A percentile compares a stretch with the other conserved stretches of the same genome.
These are phyloP conservation scores for Bradysia coprophila DNA, from an alignment of 1,140 invertebrate genomes.

Conservation along the genomic window DNA sequence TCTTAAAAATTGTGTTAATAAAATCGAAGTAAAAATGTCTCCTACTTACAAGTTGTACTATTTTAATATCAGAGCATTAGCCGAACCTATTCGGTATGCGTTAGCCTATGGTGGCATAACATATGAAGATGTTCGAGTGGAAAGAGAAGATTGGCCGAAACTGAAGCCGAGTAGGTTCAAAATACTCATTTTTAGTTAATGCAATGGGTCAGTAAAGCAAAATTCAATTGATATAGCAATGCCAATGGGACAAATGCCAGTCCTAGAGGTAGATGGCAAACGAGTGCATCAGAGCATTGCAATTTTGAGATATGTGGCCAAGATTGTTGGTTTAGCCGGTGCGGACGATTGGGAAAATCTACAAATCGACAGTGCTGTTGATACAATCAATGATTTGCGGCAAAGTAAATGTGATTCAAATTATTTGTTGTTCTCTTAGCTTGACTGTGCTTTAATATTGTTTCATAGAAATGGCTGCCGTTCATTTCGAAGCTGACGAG, in stretches of 20 bases:
- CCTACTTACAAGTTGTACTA: constrained; percentile 39
- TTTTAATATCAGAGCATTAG: constrained; percentile 44
- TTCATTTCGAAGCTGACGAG: background rate
- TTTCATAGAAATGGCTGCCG: background rate
- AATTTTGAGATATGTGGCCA: constrained; percentile 52
- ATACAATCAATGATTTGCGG: constrained; percentile 35
- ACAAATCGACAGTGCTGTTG: constrained; percentile 40
- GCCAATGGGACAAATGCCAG: constrained; percentile 56
- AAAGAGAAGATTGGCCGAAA: constrained; percentile 24
- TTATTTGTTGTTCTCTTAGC: background rate
- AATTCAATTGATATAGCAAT: constrained; percentile 26
- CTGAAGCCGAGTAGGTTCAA: constrained; percentile 24
- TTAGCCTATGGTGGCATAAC: constrained; percentile 38
- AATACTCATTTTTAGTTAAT: background rate
- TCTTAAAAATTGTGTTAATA: no score
- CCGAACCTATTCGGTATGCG: constrained; percentile 44
- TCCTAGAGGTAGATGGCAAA: constrained; percentile 52
- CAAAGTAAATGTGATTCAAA: constrained; percentile 16
- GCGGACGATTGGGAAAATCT: constrained; percentile 42
- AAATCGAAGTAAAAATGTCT: no score
- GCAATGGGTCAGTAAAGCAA: no score
- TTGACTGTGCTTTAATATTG: background rate
- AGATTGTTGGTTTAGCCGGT: constrained; percentile 39
- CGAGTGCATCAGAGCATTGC: constrained; percentile 44
- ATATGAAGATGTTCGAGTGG: constrained; percentile 43